Evolutionary conservation across 2,888 invertebrate genomes (phyloP).

Genomic region (Nematopogon swammerdamellus): DNA sequence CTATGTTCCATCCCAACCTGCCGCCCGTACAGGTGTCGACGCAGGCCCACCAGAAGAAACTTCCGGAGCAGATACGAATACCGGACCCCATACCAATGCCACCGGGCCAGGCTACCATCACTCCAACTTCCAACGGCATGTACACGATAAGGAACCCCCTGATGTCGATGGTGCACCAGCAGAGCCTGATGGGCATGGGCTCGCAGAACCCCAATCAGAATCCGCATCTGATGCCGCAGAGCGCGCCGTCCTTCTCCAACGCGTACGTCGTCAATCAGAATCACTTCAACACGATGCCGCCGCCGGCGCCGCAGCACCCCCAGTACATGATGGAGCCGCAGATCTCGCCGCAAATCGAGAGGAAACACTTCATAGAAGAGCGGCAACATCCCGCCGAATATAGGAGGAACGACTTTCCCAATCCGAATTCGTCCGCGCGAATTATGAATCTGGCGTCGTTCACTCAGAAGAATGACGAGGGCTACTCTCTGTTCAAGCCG

Average conservation of each 20-base stretch:
- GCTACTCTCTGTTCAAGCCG: slow-evolving; percentile 40
- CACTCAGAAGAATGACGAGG: slow-evolving; percentile 45
- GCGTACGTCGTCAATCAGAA: slow-evolving; percentile 26
- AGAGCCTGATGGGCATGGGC: slow-evolving; percentile 28
- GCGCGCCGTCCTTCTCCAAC: slow-evolving; percentile 24
- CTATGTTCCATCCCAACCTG: slow-evolving; percentile 66
- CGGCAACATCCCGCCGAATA: not conserved
- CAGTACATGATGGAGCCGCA: slow-evolving; percentile 19
- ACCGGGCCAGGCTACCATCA: slow-evolving; percentile 49
- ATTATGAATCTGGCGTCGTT: slow-evolving; percentile 43
- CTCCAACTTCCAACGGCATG: slow-evolving; percentile 64
- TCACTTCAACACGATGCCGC: slow-evolving; percentile 8
- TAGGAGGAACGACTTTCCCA: not conserved
- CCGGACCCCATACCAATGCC: slow-evolving; percentile 50
- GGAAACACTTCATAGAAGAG: slow-evolving; percentile 13
- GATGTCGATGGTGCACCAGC: slow-evolving; percentile 52
- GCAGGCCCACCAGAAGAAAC: slow-evolving; percentile 23
- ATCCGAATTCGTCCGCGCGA: not conserved
- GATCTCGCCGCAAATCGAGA: slow-evolving; percentile 18
- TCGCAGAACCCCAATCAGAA: slow-evolving; percentile 20
- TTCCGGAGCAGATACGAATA: slow-evolving; percentile 28
- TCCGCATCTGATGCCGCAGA: slow-evolving; percentile 19
- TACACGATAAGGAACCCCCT: slow-evolving; percentile 79
- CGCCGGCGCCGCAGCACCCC: slow-evolving; percentile 10
- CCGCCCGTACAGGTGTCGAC: slow-evolving; percentile 33